Percentiles rank a stretch among this genome's conserved stretches.
phyloP scores from a whole-genome alignment of 53 echinoderm and acorn worm genomes.

The Actinopyga echinites region DNA sequence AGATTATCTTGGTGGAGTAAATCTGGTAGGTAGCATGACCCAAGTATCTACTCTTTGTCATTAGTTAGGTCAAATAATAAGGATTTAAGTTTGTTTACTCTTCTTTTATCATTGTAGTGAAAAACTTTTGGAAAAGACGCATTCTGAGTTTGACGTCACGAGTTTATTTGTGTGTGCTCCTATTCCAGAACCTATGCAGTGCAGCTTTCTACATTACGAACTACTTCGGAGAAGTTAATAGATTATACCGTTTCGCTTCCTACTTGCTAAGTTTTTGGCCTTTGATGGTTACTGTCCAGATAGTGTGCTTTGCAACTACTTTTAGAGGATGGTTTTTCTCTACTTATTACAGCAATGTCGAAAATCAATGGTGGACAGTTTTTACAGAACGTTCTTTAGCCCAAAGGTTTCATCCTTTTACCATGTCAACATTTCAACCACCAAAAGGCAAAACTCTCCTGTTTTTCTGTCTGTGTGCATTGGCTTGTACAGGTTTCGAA shows the following conservation, averaged over 20 bases:
- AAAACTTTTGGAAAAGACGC: not conserved
- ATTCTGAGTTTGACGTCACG: not conserved
- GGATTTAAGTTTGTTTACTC: no score
- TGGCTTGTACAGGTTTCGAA: not conserved
- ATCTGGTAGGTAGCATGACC: no score
- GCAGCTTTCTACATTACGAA: not conserved
- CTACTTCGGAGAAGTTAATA: not conserved
- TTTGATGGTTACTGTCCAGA: not conserved
- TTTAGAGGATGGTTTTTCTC: not conserved
- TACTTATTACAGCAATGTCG: not conserved
- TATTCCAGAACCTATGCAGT: not conserved
- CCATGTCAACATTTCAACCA: not conserved
- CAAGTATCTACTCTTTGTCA: no score
- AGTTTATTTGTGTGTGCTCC: not conserved
- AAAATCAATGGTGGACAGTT: not conserved
- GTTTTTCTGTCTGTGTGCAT: not conserved
- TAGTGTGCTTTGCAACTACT: not conserved
- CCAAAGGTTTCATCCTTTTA: not conserved
- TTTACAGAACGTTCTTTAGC: not conserved
- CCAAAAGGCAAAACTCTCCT: not conserved
- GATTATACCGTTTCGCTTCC: not conserved
- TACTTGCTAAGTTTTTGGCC: not conserved
- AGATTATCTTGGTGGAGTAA: no score
- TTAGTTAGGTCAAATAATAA: no score
- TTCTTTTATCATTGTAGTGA: not conserved